Percentiles rank a stretch among this genome's conserved stretches.
Evolutionary conservation across 2,113 vertebrate genomes (phyloP).

Genomic region (Mohoua ochrocephala): DNA sequence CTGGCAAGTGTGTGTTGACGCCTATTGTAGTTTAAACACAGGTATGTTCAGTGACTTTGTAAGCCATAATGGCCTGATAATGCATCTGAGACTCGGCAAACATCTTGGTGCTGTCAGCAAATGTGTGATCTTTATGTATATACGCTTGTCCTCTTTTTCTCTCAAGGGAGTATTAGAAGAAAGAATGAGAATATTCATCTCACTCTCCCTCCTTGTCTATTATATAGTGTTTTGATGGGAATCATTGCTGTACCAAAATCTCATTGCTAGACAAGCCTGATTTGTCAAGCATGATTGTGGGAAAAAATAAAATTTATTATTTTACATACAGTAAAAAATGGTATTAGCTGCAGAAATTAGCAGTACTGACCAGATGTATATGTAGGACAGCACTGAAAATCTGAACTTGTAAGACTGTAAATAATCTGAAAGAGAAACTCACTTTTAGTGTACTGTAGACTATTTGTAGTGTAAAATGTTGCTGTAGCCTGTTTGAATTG

Average conservation of each 20-base stretch:
- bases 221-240: neutral
- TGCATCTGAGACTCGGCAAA: neutral
- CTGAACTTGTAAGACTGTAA: neutral
- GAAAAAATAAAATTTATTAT: fast-evolving
- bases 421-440: neutral
- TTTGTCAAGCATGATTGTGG: neutral
- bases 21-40: neutral
- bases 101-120: neutral
- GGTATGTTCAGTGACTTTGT: neutral
- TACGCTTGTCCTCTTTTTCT: neutral
- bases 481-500: neutral
- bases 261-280: neutral
- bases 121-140: neutral
- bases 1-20: neutral
- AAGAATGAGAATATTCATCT: neutral
- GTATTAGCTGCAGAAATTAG: neutral
- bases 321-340: neutral
- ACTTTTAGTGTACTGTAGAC: neutral
- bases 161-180: neutral
- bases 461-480: neutral
- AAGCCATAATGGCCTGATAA: neutral
- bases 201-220: neutral
- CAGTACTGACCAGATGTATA: neutral
- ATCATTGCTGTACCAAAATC: neutral
- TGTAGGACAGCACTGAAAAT: neutral